These are phyloP conservation scores for Sinelater perroti DNA, from an alignment of 2,888 invertebrate genomes.

Conservation along the genomic window DNA sequence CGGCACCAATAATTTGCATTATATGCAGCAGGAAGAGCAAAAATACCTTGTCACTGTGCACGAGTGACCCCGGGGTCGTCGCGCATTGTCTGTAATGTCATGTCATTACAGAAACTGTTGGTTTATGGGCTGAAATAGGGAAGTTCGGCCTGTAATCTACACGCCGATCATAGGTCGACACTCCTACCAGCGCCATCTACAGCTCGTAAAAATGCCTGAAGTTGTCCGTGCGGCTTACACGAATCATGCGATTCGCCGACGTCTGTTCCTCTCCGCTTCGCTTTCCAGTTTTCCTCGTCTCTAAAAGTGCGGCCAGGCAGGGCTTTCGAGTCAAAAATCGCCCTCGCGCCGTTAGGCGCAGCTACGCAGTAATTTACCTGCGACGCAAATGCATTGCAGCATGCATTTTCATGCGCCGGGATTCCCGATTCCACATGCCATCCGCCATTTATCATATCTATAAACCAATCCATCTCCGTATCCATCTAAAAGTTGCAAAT, in stretches of 20 bases:
- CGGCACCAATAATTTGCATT: conserved; percentile 20
- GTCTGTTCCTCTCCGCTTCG: too few relatives aligned
- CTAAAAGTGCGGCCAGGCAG: too few relatives aligned
- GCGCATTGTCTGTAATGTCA: conserved; percentile 49
- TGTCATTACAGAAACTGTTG: conserved; percentile 53
- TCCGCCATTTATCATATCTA: conserved; percentile 35
- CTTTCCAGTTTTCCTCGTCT: too few relatives aligned
- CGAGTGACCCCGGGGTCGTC: conserved; percentile 48
- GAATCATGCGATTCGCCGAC: too few relatives aligned
- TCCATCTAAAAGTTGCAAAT: conserved; percentile 29
- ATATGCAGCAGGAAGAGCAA: conserved; percentile 25
- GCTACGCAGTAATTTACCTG: too few relatives aligned
- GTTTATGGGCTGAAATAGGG: conserved; percentile 47
- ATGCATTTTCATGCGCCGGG: conserved; percentile 19
- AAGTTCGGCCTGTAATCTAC: conserved; percentile 51
- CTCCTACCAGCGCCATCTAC: conserved; percentile 24
- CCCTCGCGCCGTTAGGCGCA: too few relatives aligned
- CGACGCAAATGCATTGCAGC: too few relatives aligned
- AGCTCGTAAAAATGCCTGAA: conserved; percentile 12
- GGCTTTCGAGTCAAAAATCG: too few relatives aligned
- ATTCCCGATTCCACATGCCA: conserved; percentile 14
- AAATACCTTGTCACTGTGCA: conserved; percentile 40
- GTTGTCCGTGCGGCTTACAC: conserved; percentile 11
- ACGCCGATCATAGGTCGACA: conserved; percentile 45
- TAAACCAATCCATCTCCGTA: conserved; percentile 33